phyloP scores from a whole-genome alignment of 2,888 invertebrate species.

The Acanthoscelides obtectus region DNA sequence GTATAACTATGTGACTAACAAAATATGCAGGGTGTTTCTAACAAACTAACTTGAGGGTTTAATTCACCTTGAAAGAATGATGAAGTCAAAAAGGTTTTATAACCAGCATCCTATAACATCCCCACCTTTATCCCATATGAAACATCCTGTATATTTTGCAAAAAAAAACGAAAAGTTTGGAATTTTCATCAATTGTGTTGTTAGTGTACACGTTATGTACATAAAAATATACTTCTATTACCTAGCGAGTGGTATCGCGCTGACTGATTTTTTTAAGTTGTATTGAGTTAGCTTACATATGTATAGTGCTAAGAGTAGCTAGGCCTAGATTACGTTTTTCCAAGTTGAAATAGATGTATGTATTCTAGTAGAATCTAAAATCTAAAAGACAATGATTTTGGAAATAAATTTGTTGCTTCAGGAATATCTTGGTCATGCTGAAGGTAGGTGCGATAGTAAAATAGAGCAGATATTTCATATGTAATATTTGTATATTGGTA shows the following conservation, averaged over 20 bases:
- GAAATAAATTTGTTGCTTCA: too few species aligned
- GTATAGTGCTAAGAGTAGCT: neutral
- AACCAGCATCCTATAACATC: neutral
- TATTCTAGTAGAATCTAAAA: too few species aligned
- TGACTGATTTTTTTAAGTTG: neutral
- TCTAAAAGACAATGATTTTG: too few species aligned
- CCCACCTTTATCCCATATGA: neutral
- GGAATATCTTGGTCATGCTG: too few species aligned
- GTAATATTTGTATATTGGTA: too few species aligned
- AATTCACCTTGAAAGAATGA: neutral
- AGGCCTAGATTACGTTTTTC: too few species aligned
- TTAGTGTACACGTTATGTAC: conserved; percentile 9
- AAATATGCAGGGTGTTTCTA: neutral
- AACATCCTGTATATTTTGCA: neutral
- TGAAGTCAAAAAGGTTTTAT: neutral
- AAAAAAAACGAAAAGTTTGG: neutral
- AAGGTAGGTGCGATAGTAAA: too few species aligned
- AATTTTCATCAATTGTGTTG: conserved; percentile 13
- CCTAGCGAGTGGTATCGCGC: neutral
- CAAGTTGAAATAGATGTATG: too few species aligned
- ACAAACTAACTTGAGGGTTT: neutral
- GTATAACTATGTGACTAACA: neutral
- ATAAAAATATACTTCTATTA: neutral
- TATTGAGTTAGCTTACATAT: neutral
- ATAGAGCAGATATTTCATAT: too few species aligned